Conservation (phyloP, 2,113 vertebrate species). For the Cyanoderma ruficeps region DNA sequence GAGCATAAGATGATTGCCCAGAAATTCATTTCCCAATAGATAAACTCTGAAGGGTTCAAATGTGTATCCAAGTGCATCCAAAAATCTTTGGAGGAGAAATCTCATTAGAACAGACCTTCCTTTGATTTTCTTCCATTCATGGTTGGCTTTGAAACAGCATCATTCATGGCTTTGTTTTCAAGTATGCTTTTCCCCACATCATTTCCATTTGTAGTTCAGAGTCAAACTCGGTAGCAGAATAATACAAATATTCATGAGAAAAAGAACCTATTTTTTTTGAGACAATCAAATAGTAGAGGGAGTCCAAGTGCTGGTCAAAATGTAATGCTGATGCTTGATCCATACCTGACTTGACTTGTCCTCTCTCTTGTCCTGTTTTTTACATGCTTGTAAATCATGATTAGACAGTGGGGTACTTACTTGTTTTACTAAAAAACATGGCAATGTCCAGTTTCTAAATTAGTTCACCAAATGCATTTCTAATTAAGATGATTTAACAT, state of each 20-base stretch:
- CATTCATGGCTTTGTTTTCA: not conserved
- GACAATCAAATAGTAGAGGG: not conserved
- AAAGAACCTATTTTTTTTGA: not conserved
- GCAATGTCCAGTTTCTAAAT: not conserved
- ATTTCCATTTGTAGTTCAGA: not conserved
- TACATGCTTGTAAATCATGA: not conserved
- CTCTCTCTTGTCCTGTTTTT: not conserved
- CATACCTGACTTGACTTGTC: not conserved
- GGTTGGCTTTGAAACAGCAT: constrained; percentile 1
- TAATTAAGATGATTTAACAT: not conserved
- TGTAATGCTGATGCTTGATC: not conserved
- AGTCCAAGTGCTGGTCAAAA: not conserved
- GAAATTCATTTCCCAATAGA: not conserved
- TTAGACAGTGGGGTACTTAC: not conserved
- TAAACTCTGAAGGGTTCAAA: not conserved
- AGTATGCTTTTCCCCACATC: not conserved
- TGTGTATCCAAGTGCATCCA: not conserved
- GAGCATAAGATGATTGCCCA: not conserved
- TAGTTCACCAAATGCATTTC: not conserved
- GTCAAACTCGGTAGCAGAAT: not conserved
- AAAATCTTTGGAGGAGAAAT: constrained; percentile 8
- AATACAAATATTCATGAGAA: not conserved
- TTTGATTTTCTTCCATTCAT: constrained; percentile 12
- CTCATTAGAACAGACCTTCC: not conserved
- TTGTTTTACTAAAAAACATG: not conserved